A percentile compares a stretch with the other conserved stretches of the same genome.
Evolutionary conservation across 2,797 vertebrate genomes (phyloP).

Genomic region (Potorous gilbertii): DNA sequence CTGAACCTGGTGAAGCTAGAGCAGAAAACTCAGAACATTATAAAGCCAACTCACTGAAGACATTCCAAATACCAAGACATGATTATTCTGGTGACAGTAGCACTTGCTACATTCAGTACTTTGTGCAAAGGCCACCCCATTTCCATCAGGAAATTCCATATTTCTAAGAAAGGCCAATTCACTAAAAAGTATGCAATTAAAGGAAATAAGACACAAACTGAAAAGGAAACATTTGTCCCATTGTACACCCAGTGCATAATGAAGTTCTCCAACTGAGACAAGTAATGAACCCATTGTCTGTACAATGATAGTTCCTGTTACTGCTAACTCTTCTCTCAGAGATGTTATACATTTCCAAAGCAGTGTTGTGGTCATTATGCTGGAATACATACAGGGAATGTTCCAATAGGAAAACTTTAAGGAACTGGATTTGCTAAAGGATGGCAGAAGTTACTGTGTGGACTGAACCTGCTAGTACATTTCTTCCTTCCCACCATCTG

Average conservation of each 20-base stretch:
- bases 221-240: slow-evolving; percentile 3
- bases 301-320: slow-evolving; percentile 62
- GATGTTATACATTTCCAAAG: slow-evolving; percentile 73
- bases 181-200: slow-evolving; percentile 8
- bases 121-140: slow-evolving; percentile 24
- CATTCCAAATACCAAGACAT: slow-evolving; percentile 27
- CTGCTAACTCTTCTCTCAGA: slow-evolving; percentile 74
- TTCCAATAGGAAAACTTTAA: slow-evolving; percentile 75
- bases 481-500: not conserved
- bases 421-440: slow-evolving; percentile 61
- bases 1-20: slow-evolving; percentile 13
- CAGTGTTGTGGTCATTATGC: slow-evolving; percentile 69
- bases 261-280: slow-evolving; percentile 63
- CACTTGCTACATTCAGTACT: slow-evolving; percentile 52
- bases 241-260: slow-evolving; percentile 49
- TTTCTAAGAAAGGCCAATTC: slow-evolving; percentile 37
- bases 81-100: slow-evolving; percentile 42
- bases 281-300: slow-evolving; percentile 60
- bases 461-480: slow-evolving; percentile 17
- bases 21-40: slow-evolving; percentile 36
- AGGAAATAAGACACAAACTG: slow-evolving; percentile 63
- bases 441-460: slow-evolving; percentile 70
- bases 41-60: slow-evolving; percentile 2
- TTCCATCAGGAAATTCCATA: slow-evolving; percentile 53
- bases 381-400: slow-evolving; percentile 57